Conservation (phyloP, 2,797 vertebrate genomes). For the Acanthurus leucopareius region DNA sequence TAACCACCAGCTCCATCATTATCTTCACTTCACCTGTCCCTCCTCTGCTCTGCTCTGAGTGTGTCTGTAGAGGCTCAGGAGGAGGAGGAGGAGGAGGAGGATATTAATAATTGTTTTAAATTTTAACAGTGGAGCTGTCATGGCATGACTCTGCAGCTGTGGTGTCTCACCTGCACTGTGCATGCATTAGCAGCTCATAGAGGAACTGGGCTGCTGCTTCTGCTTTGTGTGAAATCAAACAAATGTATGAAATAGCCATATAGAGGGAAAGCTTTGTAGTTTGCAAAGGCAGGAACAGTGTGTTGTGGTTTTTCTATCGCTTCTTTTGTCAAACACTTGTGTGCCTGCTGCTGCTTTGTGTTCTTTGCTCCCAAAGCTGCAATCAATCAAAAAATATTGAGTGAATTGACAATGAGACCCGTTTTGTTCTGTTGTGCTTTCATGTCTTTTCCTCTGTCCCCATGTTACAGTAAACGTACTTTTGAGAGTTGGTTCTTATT, state of each 20-base stretch:
- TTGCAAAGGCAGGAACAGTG: not conserved
- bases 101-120: no score
- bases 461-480: slow-evolving; percentile 42
- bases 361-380: slow-evolving; percentile 16
- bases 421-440: slow-evolving; percentile 36
- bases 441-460: slow-evolving; percentile 26
- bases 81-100: no score
- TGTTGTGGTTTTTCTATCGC: not conserved
- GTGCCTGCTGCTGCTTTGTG: slow-evolving; percentile 22
- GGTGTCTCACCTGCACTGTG: slow-evolving; percentile 14
- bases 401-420: slow-evolving; percentile 30
- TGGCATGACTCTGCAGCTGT: no score
- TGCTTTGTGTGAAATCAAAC: slow-evolving; percentile 16
- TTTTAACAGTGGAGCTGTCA: no score
- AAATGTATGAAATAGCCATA: slow-evolving; percentile 2
- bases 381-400: slow-evolving; percentile 34
- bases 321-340: slow-evolving; percentile 5
- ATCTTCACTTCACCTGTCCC: no score
- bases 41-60: no score
- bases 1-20: no score
- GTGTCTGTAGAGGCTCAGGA: no score
- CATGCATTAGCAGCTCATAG: not conserved
- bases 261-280: slow-evolving; percentile 4
- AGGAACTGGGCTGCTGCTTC: not conserved
- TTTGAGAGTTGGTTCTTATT: slow-evolving; percentile 52